These are phyloP conservation scores for Solea senegalensis DNA, from an alignment of 2,113 vertebrate genomes.

Conservation along the genomic window DNA sequence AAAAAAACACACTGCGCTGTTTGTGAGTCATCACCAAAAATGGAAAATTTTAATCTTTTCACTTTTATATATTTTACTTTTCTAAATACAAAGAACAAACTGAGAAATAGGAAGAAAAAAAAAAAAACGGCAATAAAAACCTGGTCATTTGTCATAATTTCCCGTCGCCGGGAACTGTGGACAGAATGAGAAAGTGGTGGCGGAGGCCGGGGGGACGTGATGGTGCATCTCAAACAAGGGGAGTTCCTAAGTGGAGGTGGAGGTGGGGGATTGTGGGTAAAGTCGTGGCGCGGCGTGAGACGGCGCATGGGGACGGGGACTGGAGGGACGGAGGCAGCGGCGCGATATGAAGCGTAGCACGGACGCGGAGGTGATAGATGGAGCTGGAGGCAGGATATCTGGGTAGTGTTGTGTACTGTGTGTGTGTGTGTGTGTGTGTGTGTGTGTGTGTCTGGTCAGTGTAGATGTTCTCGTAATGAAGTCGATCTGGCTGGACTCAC, in stretches of 20 bases:
- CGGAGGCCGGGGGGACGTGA: slow-evolving; percentile 50
- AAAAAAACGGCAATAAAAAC: slow-evolving; percentile 55
- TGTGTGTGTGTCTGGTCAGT: slow-evolving; percentile 49
- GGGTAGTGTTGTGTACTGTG: slow-evolving; percentile 51
- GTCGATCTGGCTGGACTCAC: slow-evolving; percentile 52
- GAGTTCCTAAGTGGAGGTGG: slow-evolving; percentile 17
- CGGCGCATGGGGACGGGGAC: background rate
- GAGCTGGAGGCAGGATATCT: slow-evolving; percentile 66
- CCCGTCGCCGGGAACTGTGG: slow-evolving; percentile 66
- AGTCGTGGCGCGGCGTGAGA: background rate
- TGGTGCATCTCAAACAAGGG: slow-evolving; percentile 62
- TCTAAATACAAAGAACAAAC: slow-evolving; percentile 57
- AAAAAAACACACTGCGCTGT: slow-evolving; percentile 30
- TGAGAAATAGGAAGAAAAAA: slow-evolving; percentile 62
- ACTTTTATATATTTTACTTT: slow-evolving; percentile 24
- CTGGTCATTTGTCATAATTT: slow-evolving; percentile 74
- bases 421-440: slow-evolving; percentile 19
- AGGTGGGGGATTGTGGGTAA: slow-evolving; percentile 9
- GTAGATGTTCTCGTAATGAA: slow-evolving; percentile 39
- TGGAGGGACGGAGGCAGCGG: slow-evolving; percentile 26
- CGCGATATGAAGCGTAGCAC: slow-evolving; percentile 31
- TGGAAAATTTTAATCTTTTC: slow-evolving; percentile 72
- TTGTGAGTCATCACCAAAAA: slow-evolving; percentile 70
- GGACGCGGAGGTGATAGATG: slow-evolving; percentile 63
- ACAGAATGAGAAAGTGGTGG: slow-evolving; percentile 74